Percentiles rank a stretch among this genome's conserved stretches.
phyloP scores from a whole-genome alignment of 2,113 vertebrate species.

The Calidris pygmaea region DNA sequence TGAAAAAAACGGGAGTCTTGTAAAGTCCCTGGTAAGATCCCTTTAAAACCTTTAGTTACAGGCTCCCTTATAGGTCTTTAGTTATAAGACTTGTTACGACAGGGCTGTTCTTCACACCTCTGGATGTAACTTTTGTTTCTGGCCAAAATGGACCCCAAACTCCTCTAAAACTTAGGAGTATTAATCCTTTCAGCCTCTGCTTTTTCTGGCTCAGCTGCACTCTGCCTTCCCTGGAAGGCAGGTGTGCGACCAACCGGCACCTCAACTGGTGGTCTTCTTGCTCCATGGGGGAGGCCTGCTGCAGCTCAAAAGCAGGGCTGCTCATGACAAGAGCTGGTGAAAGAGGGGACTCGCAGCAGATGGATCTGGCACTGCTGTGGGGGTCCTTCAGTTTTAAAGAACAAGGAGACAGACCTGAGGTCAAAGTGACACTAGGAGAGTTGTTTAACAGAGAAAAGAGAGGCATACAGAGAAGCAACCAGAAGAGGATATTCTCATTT shows the following conservation, averaged over 20 bases:
- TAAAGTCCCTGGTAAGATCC: not conserved
- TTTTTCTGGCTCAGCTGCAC: not conserved
- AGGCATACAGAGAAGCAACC: not conserved
- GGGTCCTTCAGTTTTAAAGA: not conserved
- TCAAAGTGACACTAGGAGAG: not conserved
- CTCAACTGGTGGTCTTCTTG: rapidly evolving
- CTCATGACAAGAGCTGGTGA: not conserved
- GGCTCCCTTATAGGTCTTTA: not conserved
- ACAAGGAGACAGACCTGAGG: not conserved
- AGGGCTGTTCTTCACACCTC: not conserved
- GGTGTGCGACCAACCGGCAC: not conserved
- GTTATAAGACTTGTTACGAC: not conserved
- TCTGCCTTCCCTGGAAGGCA: not conserved
- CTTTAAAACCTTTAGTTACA: not conserved
- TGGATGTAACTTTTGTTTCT: not conserved
- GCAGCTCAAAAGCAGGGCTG: not conserved
- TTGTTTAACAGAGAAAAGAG: not conserved
- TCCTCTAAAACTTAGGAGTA: not conserved
- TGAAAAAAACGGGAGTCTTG: not conserved
- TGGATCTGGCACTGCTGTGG: not conserved
- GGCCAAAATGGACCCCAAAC: not conserved
- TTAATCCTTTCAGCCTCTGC: not conserved
- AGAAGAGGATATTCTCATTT: not conserved
- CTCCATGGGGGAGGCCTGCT: not conserved
- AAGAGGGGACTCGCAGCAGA: not conserved